Evolutionary conservation across 1,140 invertebrate genomes (phyloP).

Genomic region (Drosophila yakuba): DNA sequence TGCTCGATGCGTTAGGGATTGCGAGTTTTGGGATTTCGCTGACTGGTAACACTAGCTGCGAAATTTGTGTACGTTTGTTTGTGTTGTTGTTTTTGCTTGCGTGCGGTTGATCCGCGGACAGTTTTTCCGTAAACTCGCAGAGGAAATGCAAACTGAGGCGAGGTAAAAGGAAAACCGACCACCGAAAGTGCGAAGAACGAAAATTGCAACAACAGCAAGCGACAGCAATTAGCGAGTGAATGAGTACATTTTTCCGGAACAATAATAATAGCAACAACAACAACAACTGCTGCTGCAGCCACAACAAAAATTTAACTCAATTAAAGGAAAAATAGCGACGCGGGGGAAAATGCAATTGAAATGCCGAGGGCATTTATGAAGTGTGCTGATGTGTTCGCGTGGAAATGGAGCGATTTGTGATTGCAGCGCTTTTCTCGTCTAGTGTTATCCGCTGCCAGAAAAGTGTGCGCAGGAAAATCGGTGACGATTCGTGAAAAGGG

Average conservation of each 20-base stretch:
- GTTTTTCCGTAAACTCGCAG: conserved; percentile 29
- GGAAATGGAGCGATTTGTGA: conserved; percentile 63
- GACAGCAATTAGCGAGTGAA: conserved; percentile 22
- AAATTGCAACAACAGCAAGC: conserved; percentile 1
- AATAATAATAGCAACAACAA: conserved; percentile 4
- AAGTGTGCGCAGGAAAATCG: conserved; percentile 68
- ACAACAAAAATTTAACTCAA: conserved; percentile 49
- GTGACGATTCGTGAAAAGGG: conserved; percentile 50
- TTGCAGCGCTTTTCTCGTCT: conserved; percentile 33
- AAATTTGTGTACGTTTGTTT: neutral
- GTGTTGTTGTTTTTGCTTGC: conserved; percentile 21
- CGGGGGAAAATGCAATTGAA: conserved; percentile 28
- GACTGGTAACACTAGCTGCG: too few species aligned
- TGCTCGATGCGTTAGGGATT: neutral
- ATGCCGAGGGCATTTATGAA: conserved; percentile 33
- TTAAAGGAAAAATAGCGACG: conserved; percentile 25
- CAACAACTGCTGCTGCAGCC: neutral
- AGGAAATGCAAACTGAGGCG: conserved; percentile 28
- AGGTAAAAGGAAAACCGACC: conserved; percentile 21
- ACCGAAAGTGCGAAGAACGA: conserved; percentile 3
- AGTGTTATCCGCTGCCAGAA: conserved; percentile 47
- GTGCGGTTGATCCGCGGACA: conserved; percentile 39
- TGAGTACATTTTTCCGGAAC: conserved; percentile 18
- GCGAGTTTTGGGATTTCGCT: neutral
- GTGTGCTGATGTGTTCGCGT: conserved; percentile 33